Percentiles rank a stretch among this genome's conserved stretches.
Evolutionary conservation across 1,140 invertebrate species (phyloP).

Genomic region (Cotesia vestalis): DNA sequence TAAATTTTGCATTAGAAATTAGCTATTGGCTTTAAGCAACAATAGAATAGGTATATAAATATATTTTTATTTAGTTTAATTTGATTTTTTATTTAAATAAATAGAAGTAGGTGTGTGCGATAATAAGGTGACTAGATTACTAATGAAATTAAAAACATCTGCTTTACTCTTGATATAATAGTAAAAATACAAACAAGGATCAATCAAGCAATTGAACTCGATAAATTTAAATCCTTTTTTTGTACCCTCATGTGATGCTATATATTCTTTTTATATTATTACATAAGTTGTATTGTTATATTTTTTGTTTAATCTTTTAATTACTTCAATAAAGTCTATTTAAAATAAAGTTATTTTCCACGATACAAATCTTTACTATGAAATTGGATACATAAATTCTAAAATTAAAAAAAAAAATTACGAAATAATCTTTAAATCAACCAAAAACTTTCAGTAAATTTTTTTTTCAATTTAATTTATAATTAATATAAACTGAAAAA

Average conservation of each 20-base stretch:
- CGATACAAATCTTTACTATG: too few relatives aligned
- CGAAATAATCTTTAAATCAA: too few relatives aligned
- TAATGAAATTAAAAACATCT: slow-evolving; percentile 11
- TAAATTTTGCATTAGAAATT: not conserved
- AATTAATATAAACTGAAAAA: too few relatives aligned
- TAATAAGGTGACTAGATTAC: not conserved
- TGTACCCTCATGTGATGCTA: slow-evolving; percentile 7
- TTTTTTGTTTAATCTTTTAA: not conserved
- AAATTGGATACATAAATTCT: too few relatives aligned
- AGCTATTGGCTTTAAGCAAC: not conserved
- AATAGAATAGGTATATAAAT: not conserved
- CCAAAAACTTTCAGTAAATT: too few relatives aligned
- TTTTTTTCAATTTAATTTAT: too few relatives aligned
- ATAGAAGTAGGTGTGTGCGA: too few relatives aligned
- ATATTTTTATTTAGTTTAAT: not conserved
- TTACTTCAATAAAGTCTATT: too few relatives aligned
- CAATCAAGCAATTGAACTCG: slow-evolving; percentile 51
- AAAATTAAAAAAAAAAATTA: too few relatives aligned
- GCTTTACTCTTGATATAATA: slow-evolving; percentile 1
- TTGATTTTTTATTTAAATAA: not conserved
- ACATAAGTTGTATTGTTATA: not conserved
- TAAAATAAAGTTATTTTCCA: too few relatives aligned
- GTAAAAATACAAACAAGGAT: slow-evolving; percentile 30
- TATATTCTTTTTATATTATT: not conserved
- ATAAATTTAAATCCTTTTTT: slow-evolving; percentile 39